Base-by-base conservation (phyloP, 92 coral and sea anemone species). In the Paragorgia papillata region DNA sequence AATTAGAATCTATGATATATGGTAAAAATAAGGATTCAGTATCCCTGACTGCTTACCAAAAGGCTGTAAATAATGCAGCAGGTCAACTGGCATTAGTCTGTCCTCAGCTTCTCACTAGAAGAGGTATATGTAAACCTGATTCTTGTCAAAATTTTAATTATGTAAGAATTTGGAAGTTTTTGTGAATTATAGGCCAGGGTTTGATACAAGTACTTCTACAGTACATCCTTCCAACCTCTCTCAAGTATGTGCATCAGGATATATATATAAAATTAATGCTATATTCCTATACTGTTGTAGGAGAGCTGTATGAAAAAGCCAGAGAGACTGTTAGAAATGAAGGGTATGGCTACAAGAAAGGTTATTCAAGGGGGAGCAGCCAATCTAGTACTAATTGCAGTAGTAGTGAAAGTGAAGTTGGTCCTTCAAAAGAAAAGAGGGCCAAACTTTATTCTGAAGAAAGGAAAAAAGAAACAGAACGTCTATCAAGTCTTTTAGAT, bases 241-340 rank as follows among this genome's bases (percentile, higher is more conserved):
- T 5, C 43, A 37, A 37, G 12, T 12, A 37, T 37, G 43, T 5
- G 5, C 6, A 37, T 12, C 12, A 12, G 12, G 43, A 37, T 12
- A 37, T 37, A 37, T 37, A 37, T 4, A 37, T 37, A 4, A 37
- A 4, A 37, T 37, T 4, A 37, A 37, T 37, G 43, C 12, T 37
- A 37, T 4, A 37, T 37, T 37, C 43, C 43, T 37, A 37, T 37
- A 37, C 62, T 41, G 49, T 39, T 27, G 53, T 69, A 85, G 88
- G 84, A 55, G 66, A 64, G 55, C 85, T 85, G 76, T 79, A 44
- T 55, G 88, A 85, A 17, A 71, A 85, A 66, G 88, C 88, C 24
- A 85, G 73, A 79, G 76, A 62, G 60, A 46, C 40, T 31, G 73
- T 73, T n/a, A 81, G 63, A 69, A 50, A 33, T 60, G 55, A 57